These are phyloP conservation scores for Heterodera carotae DNA, from an alignment of 1,140 invertebrate species.

Conservation along the genomic window DNA sequence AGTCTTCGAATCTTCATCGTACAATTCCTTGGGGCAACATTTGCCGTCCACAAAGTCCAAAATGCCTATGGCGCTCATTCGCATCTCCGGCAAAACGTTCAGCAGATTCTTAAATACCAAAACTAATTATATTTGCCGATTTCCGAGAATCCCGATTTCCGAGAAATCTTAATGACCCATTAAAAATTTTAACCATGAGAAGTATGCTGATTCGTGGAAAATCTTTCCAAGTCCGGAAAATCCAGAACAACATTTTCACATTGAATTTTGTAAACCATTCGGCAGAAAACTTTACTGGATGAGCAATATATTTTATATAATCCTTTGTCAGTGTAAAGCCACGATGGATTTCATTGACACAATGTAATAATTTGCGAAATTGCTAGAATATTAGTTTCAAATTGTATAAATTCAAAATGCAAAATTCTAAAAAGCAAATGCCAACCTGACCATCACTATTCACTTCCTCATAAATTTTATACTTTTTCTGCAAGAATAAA, in stretches of 20 bases:
- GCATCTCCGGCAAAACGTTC: neutral
- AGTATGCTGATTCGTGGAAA: neutral
- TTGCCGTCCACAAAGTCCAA: neutral
- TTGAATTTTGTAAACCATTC: neutral
- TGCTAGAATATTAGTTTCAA: neutral
- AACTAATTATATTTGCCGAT: too few relatives aligned
- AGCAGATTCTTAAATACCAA: neutral
- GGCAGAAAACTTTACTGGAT: neutral
- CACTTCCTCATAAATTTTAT: neutral
- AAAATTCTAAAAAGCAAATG: too few relatives aligned
- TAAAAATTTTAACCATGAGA: neutral
- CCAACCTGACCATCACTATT: neutral
- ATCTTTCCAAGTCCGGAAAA: neutral
- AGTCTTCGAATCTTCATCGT: neutral
- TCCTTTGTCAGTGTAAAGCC: neutral
- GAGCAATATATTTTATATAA: neutral
- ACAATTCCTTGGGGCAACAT: neutral
- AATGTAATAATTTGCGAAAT: neutral
- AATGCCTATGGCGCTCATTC: neutral
- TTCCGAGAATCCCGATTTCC: too few relatives aligned
- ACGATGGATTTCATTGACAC: neutral
- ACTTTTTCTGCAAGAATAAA: neutral
- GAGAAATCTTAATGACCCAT: too few relatives aligned
- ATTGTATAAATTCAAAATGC: too few relatives aligned
- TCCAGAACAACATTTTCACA: neutral